These are phyloP conservation scores for Venustaconcha ellipsiformis DNA, from an alignment of 1,140 invertebrate genomes.

Conservation along the genomic window DNA sequence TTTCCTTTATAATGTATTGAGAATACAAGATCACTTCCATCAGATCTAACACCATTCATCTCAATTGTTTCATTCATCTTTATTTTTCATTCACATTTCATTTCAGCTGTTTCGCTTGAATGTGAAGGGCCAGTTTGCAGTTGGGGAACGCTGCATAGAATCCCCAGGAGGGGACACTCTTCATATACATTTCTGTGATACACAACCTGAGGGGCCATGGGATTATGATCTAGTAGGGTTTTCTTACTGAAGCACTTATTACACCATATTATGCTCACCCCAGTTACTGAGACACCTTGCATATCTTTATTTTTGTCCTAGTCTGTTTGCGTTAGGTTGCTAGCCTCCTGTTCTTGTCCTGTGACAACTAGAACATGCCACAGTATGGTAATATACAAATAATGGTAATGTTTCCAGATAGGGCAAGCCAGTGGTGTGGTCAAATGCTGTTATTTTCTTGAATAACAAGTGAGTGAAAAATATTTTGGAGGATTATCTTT, in stretches of 20 bases:
- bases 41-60: background rate
- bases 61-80: background rate
- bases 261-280: too few species aligned
- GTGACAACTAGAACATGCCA: too few species aligned
- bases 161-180: constrained; percentile 49
- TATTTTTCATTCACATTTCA: background rate
- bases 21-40: background rate
- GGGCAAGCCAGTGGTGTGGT: background rate
- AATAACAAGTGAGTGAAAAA: background rate
- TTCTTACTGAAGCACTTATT: too few species aligned
- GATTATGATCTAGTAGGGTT: constrained; percentile 55
- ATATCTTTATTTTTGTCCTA: too few species aligned
- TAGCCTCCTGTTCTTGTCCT: too few species aligned
- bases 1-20: background rate
- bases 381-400: background rate
- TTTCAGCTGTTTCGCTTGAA: constrained; percentile 88
- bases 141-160: constrained; percentile 95
- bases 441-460: background rate
- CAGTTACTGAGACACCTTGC: too few species aligned
- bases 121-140: constrained; percentile 91
- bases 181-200: constrained; percentile 56
- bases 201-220: constrained; percentile 61
- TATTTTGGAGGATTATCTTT: background rate
- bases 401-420: background rate
- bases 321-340: too few species aligned